These are phyloP conservation scores for Corydoras sp. DNA, from an alignment of 2,113 vertebrate genomes.

Conservation along the genomic window DNA sequence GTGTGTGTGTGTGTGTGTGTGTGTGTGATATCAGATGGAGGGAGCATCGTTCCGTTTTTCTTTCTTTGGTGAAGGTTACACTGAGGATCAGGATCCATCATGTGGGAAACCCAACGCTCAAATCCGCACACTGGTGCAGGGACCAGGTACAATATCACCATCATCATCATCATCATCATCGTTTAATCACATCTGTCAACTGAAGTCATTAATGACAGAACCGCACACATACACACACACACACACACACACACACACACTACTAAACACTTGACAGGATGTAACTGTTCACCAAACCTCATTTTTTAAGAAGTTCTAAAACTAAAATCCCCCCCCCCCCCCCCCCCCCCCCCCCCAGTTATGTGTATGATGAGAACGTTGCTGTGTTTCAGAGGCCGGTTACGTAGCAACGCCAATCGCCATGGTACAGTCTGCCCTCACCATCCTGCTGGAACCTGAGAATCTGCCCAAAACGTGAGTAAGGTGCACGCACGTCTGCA, in stretches of 20 bases:
- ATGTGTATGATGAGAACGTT: background rate
- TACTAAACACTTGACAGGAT: no score
- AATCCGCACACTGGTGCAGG: slow-evolving; percentile 87
- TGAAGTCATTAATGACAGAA: no score
- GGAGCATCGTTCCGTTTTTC: slow-evolving; percentile 80
- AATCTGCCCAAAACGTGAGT: slow-evolving; percentile 82
- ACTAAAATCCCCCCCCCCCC: no score
- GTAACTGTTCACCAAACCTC: no score
- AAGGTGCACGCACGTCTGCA: no score
- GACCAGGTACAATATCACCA: slow-evolving; percentile 71
- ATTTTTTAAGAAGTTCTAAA: no score
- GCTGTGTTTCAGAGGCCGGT: slow-evolving; percentile 68
- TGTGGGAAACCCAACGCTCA: slow-evolving; percentile 77
- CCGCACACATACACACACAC: no score
- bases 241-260: no score
- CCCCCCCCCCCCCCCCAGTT: no score
- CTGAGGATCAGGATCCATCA: slow-evolving; percentile 66
- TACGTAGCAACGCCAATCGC: slow-evolving; percentile 84
- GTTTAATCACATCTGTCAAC: background rate
- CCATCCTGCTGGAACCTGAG: slow-evolving; percentile 78
- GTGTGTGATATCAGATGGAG: slow-evolving; percentile 69
- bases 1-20: slow-evolving; percentile 30
- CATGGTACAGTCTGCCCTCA: slow-evolving; percentile 88
- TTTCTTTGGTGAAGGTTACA: slow-evolving; percentile 87
- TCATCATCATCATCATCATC: background rate